phyloP scores from a whole-genome alignment of 2,888 invertebrate genomes.

The Apantesis nais region DNA sequence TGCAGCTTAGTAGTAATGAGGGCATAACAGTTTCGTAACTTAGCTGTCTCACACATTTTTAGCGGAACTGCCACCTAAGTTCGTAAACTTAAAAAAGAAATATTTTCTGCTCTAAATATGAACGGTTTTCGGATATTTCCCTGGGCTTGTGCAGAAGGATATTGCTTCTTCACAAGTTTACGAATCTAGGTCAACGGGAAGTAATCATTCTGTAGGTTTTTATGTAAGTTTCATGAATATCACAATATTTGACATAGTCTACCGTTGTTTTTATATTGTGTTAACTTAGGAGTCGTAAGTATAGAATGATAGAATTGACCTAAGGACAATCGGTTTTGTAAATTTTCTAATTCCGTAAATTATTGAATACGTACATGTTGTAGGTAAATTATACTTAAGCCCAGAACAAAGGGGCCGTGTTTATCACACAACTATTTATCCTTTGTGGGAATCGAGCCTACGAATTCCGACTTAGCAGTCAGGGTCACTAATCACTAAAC shows the following conservation, averaged over 20 bases:
- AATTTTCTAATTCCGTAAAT: no score
- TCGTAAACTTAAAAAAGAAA: not conserved
- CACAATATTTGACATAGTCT: not conserved
- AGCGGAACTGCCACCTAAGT: not conserved
- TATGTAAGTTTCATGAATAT: not conserved
- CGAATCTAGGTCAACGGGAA: not conserved
- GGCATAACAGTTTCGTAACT: not conserved
- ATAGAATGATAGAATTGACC: no score
- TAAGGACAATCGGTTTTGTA: no score
- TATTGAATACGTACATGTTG: no score
- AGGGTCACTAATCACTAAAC: no score
- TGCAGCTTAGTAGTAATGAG: no score
- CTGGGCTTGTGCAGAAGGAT: not conserved
- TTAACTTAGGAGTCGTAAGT: not conserved
- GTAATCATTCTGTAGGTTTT: not conserved
- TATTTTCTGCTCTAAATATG: not conserved
- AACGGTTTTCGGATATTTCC: not conserved
- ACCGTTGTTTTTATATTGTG: not conserved
- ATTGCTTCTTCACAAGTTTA: not conserved
- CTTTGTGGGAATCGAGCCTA: no score
- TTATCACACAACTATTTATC: no score
- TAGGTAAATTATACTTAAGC: no score
- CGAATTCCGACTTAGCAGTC: no score
- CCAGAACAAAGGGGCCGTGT: no score
- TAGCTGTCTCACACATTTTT: not conserved